Evolutionary conservation across 2,888 invertebrate genomes (phyloP).

Genomic region (Acanthosoma haemorrhoidale): DNA sequence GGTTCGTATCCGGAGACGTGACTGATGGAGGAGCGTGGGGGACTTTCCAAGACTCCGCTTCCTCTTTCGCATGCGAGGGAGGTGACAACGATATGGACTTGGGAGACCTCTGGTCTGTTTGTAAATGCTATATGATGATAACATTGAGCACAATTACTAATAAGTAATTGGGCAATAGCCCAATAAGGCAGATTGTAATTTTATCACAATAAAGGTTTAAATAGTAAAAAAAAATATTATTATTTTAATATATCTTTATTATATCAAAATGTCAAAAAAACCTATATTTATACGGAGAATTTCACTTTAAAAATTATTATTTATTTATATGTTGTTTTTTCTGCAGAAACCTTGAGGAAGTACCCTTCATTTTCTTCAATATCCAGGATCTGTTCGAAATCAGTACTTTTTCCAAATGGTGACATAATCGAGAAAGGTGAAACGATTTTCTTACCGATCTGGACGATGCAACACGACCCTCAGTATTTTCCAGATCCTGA

Average conservation of each 20-base stretch:
- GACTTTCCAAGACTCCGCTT: no score
- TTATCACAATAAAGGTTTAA: no score
- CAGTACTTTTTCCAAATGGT: conserved; percentile 39
- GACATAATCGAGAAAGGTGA: conserved; percentile 41
- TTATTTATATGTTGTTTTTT: background rate
- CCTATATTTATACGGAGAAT: conserved; percentile 42
- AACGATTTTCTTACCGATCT: conserved; percentile 42
- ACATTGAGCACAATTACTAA: no score
- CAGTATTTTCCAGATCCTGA: conserved; percentile 44
- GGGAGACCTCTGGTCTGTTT: no score
- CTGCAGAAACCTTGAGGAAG: conserved; percentile 48
- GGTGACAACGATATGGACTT: no score
- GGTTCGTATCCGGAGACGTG: no score
- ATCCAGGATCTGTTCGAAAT: conserved; percentile 44
- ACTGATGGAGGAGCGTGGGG: no score
- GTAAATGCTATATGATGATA: no score
- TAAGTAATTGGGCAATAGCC: no score
- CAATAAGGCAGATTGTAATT: no score
- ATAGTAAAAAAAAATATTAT: background rate
- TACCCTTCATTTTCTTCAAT: conserved; percentile 47
- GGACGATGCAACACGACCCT: conserved; percentile 44
- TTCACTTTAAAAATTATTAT: background rate
- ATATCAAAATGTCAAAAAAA: conserved; percentile 46
- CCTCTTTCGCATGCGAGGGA: no score
- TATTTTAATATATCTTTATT: background rate